Conservation (phyloP, 2,888 invertebrate genomes). For the Oxytorus armatus region DNA sequence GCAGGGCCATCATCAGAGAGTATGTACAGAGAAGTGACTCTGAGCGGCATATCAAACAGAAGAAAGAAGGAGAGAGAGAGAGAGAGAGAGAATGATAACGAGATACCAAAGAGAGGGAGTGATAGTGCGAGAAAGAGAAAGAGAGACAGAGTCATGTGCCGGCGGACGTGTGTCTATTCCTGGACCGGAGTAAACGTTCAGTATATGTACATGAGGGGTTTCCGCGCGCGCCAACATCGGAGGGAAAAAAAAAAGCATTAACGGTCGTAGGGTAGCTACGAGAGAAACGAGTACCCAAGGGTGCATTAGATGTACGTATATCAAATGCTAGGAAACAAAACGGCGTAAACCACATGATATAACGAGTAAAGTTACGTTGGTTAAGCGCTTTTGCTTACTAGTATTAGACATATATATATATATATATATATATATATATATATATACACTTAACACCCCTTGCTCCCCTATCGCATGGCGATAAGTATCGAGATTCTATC, state of each 20-base stretch:
- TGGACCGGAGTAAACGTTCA: conserved; percentile 50
- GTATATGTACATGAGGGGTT: conserved; percentile 32
- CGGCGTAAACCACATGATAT: background rate
- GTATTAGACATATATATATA: background rate
- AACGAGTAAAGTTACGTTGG: background rate
- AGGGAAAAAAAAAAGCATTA: conserved; percentile 57
- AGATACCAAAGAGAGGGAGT: conserved; percentile 6
- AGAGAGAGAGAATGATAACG: conserved; percentile 19
- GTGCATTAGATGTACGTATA: conserved; percentile 24
- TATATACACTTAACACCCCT: conserved; percentile 2
- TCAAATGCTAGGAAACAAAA: background rate
- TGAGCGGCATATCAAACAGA: too few relatives aligned
- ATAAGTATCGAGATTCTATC: conserved; percentile 48
- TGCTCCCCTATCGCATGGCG: conserved; percentile 4
- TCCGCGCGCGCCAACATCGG: conserved; percentile 39
- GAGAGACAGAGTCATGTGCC: conserved; percentile 38
- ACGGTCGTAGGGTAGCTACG: conserved; percentile 27
- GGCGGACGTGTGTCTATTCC: conserved; percentile 59
- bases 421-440: background rate
- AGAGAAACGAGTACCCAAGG: conserved; percentile 56
- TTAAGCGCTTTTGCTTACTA: background rate
- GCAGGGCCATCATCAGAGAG: conserved; percentile 62
- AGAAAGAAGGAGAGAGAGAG: conserved; percentile 25
- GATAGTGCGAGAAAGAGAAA: conserved; percentile 34
- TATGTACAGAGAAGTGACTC: too few relatives aligned